Conservation (phyloP, 2,113 vertebrate genomes). For the Lamprotornis superbus region DNA sequence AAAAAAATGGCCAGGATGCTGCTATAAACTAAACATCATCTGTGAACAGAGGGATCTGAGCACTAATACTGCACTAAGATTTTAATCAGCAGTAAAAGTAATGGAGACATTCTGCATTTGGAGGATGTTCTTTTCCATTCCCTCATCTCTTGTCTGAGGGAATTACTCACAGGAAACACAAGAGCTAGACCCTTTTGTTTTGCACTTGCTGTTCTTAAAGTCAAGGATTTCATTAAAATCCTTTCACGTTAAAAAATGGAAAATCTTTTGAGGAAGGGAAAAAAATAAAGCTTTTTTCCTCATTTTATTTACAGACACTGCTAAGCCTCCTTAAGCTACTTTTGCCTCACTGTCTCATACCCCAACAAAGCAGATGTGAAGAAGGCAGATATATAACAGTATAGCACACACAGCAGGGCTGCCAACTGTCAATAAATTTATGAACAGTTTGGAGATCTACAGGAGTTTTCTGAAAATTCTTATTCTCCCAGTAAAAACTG, state of each 20-base stretch:
- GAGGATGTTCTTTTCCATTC: neutral
- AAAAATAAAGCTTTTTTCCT: neutral
- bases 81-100: neutral
- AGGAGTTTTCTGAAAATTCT: conserved; percentile 52
- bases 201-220: neutral
- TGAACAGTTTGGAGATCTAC: conserved; percentile 64
- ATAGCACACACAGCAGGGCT: conserved; percentile 47
- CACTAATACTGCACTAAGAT: neutral
- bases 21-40: neutral
- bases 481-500: conserved; percentile 62
- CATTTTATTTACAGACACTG: conserved; percentile 39
- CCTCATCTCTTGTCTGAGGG: neutral
- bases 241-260: neutral
- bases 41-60: neutral
- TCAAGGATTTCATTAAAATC: conserved; percentile 37
- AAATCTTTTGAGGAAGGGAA: neutral
- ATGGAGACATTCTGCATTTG: neutral
- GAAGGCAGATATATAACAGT: conserved; percentile 12
- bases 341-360: conserved; percentile 8
- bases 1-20: neutral
- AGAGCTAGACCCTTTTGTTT: conserved; percentile 7
- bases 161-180: neutral
- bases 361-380: conserved; percentile 32
- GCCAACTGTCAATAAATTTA: conserved; percentile 58
- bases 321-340: conserved; percentile 49